phyloP scores from a whole-genome alignment of 2,888 invertebrate genomes.

The Pterobdella sp. region DNA sequence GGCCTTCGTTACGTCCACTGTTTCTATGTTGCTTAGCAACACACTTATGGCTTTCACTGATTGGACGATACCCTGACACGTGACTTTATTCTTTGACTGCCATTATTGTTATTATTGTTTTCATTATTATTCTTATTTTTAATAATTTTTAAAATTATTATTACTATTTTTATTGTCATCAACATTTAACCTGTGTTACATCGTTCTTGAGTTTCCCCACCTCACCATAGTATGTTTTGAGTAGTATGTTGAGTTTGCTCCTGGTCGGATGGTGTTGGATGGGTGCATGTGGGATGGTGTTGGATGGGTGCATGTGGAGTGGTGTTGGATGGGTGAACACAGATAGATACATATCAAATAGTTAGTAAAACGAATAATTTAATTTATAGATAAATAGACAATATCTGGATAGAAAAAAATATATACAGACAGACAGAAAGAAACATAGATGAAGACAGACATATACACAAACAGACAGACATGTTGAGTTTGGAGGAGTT shows the following conservation, averaged over 20 bases:
- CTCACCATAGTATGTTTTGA: constrained; percentile 59
- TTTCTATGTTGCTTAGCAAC: constrained; percentile 78
- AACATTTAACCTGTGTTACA: constrained; percentile 50
- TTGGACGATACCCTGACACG: constrained; percentile 69
- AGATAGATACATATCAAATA: too few species aligned
- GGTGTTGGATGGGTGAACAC: too few species aligned
- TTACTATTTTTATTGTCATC: not conserved
- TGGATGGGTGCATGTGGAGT: too few species aligned
- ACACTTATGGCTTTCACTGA: constrained; percentile 86
- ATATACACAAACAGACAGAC: constrained; percentile 37
- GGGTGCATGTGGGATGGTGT: too few species aligned
- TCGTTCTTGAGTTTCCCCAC: constrained; percentile 48
- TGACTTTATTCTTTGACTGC: constrained; percentile 40
- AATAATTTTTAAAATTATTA: not conserved
- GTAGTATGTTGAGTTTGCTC: constrained; percentile 73
- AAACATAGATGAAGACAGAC: not conserved
- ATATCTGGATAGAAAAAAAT: not conserved
- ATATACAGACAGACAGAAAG: not conserved
- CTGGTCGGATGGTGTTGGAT: constrained; percentile 39
- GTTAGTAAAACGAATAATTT: too few species aligned
- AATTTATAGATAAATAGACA: constrained; percentile 18
- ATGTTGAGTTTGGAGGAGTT: constrained; percentile 40
- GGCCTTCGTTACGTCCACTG: constrained; percentile 72
- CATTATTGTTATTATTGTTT: not conserved
- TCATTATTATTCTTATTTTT: not conserved